Evolutionary conservation across 2,888 invertebrate genomes (phyloP).

Genomic region (Euzophera pinguis): DNA sequence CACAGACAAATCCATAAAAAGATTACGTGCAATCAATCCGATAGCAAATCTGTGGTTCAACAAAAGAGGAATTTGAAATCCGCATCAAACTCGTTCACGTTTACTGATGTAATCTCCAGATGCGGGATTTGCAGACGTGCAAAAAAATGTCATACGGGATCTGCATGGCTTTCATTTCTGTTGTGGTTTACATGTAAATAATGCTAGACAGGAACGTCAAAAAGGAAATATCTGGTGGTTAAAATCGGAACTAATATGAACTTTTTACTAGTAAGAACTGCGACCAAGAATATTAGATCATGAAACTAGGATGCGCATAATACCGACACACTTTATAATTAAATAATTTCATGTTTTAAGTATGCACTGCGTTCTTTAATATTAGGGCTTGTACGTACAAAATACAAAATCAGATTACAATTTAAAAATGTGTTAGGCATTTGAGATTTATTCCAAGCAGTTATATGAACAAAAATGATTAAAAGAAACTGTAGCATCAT

Average conservation of each 20-base stretch:
- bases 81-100: background rate
- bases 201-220: background rate
- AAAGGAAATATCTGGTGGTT: background rate
- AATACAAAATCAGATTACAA: too few relatives aligned
- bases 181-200: background rate
- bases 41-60: background rate
- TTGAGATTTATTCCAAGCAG: too few relatives aligned
- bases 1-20: background rate
- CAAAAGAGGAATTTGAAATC: background rate
- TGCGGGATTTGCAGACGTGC: conserved; percentile 2
- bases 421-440: too few relatives aligned
- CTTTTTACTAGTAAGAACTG: background rate
- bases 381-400: too few relatives aligned
- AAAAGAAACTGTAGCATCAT: too few relatives aligned
- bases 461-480: too few relatives aligned
- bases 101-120: background rate
- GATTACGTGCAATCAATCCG: conserved; percentile 1
- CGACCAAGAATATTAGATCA: too few relatives aligned
- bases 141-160: conserved; percentile 2
- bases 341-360: too few relatives aligned
- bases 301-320: too few relatives aligned
- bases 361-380: too few relatives aligned
- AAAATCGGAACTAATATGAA: background rate
- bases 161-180: background rate
- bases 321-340: too few relatives aligned